A percentile compares a stretch with the other conserved stretches of the same genome.
These are phyloP conservation scores for Ostrea edulis DNA, from an alignment of 1,140 invertebrate genomes.

Conservation along the genomic window DNA sequence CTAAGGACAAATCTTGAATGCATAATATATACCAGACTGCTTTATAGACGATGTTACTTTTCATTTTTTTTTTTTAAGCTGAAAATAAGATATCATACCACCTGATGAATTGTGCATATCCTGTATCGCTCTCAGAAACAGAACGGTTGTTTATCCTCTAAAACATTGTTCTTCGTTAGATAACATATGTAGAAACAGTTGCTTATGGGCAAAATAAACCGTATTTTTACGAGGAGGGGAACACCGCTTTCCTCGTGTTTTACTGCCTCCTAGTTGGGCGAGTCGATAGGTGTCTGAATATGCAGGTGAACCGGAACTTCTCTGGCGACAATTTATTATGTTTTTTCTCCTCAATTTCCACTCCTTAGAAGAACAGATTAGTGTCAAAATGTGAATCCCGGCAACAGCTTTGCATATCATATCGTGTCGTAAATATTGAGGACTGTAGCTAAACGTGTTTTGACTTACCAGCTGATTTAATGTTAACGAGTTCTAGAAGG, in stretches of 20 bases:
- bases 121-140: too few species aligned
- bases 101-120: too few species aligned
- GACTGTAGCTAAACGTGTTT: not conserved
- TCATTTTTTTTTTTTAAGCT: too few species aligned
- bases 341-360: not conserved
- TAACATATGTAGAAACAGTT: not conserved
- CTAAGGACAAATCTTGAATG: too few species aligned
- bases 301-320: not conserved
- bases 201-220: not conserved
- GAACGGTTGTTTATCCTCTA: not conserved
- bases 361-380: not conserved
- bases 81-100: too few species aligned
- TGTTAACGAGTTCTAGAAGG: not conserved
- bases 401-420: not conserved
- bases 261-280: not conserved
- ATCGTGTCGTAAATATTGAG: conserved; percentile 1
- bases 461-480: not conserved
- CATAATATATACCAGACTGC: too few species aligned
- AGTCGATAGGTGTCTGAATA: not conserved
- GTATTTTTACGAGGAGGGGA: not conserved
- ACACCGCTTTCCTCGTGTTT: not conserved
- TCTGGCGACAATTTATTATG: not conserved
- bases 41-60: too few species aligned
- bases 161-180: not conserved
- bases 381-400: not conserved